These are phyloP conservation scores for Nephrotoma appendiculata DNA, from an alignment of 2,888 invertebrate genomes.

Conservation along the genomic window DNA sequence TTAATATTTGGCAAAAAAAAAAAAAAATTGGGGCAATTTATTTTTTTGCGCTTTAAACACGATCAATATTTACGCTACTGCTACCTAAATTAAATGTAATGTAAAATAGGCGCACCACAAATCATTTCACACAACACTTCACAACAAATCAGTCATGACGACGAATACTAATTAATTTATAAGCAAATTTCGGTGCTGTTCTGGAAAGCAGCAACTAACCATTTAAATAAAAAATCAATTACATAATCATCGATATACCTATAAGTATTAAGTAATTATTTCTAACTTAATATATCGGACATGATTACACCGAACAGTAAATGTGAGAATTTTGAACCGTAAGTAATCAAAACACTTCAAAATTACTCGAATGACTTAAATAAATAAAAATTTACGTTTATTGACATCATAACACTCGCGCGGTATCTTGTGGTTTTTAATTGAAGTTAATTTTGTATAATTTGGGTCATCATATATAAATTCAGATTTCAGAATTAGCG, in stretches of 20 bases:
- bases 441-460: not conserved
- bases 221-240: not conserved
- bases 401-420: not conserved
- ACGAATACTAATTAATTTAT: not conserved
- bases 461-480: not conserved
- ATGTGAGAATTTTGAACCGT: not conserved
- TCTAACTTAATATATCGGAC: not conserved
- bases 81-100: not conserved
- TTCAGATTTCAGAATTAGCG: not conserved
- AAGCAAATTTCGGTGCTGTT: not conserved
- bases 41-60: not conserved
- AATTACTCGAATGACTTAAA: not conserved
- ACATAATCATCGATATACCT: not conserved
- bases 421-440: not conserved
- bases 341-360: not conserved
- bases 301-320: not conserved
- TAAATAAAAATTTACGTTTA: not conserved
- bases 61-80: not conserved
- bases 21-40: not conserved
- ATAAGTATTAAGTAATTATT: not conserved
- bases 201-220: not conserved
- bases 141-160: not conserved
- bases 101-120: not conserved
- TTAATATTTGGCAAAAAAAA: not conserved
- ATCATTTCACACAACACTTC: not conserved